Base-by-base conservation (phyloP, 2,113 vertebrate genomes). In the Coregonus clupeaformis region DNA sequence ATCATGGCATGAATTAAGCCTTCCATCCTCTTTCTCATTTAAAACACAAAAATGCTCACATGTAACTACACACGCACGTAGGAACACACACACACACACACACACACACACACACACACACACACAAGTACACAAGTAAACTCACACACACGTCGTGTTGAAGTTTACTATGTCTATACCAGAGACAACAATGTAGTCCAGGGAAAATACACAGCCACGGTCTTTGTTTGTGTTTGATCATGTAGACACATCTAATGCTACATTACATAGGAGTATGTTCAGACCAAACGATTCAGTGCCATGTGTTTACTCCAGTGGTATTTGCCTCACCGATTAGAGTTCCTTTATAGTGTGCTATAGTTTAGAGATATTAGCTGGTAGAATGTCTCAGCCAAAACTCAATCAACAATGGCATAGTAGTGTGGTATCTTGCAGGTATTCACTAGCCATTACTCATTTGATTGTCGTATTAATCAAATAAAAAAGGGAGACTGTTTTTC, bases 181-280 rank as follows among this genome's bases (percentile, higher is more conserved):
- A 79, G 82, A 85, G 79, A 82, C 78, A 69, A 74, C 3, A 52
- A 74, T 13, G 74, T 69, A 25, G 77, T 80, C 82, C 52, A 74
- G 79, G 88, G 83, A 84, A 76, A 81, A 85, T 77, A 79, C 87
- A 81, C 87, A 73, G n/a, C 18, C 57, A 11, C 1, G 78, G 82
- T 82, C 57, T 42, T 42, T 88, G 86, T 85, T 82, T 87, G 84
- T 86, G 83, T 89, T 87, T 87, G 82, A 47, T 47, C 63, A 72
- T 65, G 82, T 78, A 67, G 77, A 83, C 85, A 82, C 77, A 42
- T 79, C 84, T 72, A 78, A 87, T 77, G 74, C 81, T 42, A 75
- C 71, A 79, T 77, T 80, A 84, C 78, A 75, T 80, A 81, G 85
- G 80, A 81, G 85, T 80, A 80, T 47, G 67, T 42, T 68, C 18